phyloP scores from a whole-genome alignment of 1,140 invertebrate genomes.

The Drosophila kohkoa region DNA sequence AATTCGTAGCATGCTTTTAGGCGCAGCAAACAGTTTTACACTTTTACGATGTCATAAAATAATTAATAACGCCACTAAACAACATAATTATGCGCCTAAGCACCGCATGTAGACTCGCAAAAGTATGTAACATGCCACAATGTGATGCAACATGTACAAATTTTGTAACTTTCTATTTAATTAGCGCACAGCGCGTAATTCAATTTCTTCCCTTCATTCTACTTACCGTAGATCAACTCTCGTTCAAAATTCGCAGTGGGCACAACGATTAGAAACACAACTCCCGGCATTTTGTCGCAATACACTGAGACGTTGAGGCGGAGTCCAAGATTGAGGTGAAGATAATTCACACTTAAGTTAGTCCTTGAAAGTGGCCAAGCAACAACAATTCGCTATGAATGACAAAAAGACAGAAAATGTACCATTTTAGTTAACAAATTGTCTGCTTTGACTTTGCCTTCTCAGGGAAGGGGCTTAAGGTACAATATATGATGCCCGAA shows the following conservation, averaged over 20 bases:
- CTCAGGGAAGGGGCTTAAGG: not conserved
- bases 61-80: conserved; percentile 84
- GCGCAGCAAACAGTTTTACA: conserved; percentile 74
- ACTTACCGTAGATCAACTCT: conserved; percentile 85
- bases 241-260: conserved; percentile 87
- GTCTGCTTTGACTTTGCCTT: not conserved
- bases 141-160: conserved; percentile 54
- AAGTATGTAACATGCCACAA: conserved; percentile 44
- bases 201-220: conserved; percentile 48
- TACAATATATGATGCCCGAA: no score
- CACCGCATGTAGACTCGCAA: conserved; percentile 53
- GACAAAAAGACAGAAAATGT: conserved; percentile 53
- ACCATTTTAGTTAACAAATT: conserved; percentile 62
- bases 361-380: conserved; percentile 5
- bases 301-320: not conserved
- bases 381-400: conserved; percentile 40
- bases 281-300: conserved; percentile 84
- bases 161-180: conserved; percentile 79
- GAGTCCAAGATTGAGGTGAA: not conserved
- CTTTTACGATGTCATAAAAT: conserved; percentile 83
- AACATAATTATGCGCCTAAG: conserved; percentile 79
- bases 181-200: conserved; percentile 66
- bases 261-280: conserved; percentile 87
- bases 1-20: conserved; percentile 76
- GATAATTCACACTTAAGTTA: conserved; percentile 1